These are phyloP conservation scores for Athene noctua DNA, from an alignment of 2,113 vertebrate genomes.

Conservation along the genomic window DNA sequence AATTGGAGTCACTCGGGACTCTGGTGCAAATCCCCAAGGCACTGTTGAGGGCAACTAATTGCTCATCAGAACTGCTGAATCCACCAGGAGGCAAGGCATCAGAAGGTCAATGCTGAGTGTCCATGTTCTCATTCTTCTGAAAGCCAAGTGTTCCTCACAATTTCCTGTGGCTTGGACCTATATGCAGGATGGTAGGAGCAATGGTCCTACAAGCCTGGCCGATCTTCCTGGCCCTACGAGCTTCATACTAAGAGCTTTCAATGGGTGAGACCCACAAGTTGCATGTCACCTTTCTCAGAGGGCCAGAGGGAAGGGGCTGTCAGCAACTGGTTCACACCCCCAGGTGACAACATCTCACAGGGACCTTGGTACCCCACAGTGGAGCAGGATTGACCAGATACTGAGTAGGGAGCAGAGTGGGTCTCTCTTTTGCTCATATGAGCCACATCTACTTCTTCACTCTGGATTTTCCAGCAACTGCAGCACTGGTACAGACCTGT, in stretches of 20 bases:
- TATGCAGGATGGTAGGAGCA: not conserved
- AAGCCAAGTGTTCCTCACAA: not conserved
- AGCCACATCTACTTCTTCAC: not conserved
- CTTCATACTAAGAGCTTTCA: not conserved
- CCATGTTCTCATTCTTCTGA: not conserved
- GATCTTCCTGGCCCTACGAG: not conserved
- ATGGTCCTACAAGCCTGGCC: not conserved
- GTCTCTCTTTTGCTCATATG: not conserved
- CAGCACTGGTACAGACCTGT: accelerated
- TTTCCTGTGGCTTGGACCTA: not conserved
- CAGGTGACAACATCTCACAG: not conserved
- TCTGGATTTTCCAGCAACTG: not conserved
- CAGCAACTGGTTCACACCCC: not conserved
- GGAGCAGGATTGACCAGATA: not conserved
- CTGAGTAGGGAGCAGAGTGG: not conserved
- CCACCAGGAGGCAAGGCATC: not conserved
- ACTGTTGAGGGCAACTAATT: not conserved
- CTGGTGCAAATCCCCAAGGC: not conserved
- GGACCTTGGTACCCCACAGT: not conserved
- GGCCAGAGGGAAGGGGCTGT: not conserved
- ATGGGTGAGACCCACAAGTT: not conserved
- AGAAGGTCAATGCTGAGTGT: not conserved
- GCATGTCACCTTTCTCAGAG: not conserved
- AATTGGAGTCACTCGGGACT: not conserved
- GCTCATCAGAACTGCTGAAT: not conserved